Evolutionary conservation across 2,113 vertebrate species (phyloP), one percentile per base, ranked within the genome.

Genomic region (Naja naja): DNA sequence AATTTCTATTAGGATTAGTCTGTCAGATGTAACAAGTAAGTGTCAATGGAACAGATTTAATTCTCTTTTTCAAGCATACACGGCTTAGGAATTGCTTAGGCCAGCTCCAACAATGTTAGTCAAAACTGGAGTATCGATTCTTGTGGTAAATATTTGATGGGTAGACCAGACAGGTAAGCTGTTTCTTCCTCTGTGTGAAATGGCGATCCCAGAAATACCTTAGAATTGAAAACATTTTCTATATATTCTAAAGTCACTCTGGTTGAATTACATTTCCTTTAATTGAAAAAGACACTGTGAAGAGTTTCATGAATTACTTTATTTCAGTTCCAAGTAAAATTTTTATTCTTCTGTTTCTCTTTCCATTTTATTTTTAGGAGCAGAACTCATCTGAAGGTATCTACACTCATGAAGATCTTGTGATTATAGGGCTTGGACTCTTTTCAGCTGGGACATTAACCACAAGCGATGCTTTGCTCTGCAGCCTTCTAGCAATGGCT

Each of bases 401-500:
- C 81, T 98, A 96, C 93, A 93, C 11, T 25, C 87, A 94, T 0
- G 89, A 97, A 0, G 98, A 98, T 93, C 53, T 98, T 95, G 4
- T 95, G 20, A 91, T 25, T 90, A 92, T 94, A 16, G 96, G 97
- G 1, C 89, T 69, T 11, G 90, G 94, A 90, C 95, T 98, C 27
- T 98, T 97, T 27, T 27, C 4, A 1, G 98, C 97, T 0, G 97
- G 97, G 0, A 97, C 98, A 0, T 95, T 97, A 20, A 97, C 97
- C 4, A 97, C 97, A 39, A 93, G 96, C 30, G 94, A 95, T 0
- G 88, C 94, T 39, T 86, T 98, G 52, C 93, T 96, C 87, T 98
- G 97, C 96, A 90, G 90, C 89, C 94, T 98, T 56, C 93, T 98
- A 90, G 9, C 96, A 0, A 97, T 98, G 97, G 95, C 97, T 56